Evolutionary conservation across 2,888 invertebrate genomes (phyloP).

Genomic region (Mamestra brassicae): DNA sequence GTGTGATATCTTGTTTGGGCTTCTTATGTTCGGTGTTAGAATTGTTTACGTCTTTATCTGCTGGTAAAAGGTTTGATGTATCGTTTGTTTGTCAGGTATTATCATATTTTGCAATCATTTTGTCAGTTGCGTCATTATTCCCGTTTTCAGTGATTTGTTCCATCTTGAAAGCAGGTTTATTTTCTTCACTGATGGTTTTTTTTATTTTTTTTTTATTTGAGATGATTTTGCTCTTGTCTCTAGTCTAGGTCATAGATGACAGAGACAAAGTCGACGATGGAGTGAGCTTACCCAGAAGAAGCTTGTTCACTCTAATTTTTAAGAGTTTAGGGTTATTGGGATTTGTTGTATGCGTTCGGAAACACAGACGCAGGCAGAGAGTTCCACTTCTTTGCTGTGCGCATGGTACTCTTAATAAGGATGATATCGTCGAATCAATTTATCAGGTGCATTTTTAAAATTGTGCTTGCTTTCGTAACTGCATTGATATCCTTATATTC

Average conservation of each 20-base stretch:
- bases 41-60: constrained; percentile 19
- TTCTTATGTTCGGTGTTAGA: constrained; percentile 54
- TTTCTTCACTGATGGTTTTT: neutral
- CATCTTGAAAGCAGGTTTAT: neutral
- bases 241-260: no score
- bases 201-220: no score
- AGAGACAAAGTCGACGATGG: no score
- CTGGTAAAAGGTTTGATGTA: neutral
- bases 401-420: no score
- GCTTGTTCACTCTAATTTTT: no score
- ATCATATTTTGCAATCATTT: neutral
- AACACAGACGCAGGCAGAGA: no score
- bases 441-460: neutral
- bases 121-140: neutral
- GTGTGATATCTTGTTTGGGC: constrained; percentile 61
- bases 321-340: no score
- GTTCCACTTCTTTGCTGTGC: no score
- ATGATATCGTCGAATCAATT: no score
- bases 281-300: no score
- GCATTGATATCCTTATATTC: neutral
- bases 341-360: no score
- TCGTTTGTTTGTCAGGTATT: neutral
- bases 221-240: no score
- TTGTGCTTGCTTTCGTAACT: neutral
- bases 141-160: neutral